Conservation (phyloP, 2,797 vertebrate genomes). For the Phaenicophaeus curvirostris region DNA sequence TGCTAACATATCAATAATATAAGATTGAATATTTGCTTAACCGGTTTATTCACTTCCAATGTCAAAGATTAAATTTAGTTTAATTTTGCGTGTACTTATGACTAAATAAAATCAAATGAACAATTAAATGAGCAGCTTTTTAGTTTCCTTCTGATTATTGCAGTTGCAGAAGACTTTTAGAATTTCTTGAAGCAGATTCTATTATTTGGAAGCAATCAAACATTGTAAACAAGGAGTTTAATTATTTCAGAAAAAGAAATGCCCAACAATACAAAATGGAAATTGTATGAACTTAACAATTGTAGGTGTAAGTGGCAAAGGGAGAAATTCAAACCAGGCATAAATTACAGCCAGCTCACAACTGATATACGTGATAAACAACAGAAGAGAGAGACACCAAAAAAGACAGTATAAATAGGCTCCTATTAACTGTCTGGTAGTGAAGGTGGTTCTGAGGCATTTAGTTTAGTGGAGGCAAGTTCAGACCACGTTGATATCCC, state of each 20-base stretch:
- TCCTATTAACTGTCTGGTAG: background rate
- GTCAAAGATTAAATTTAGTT: conserved; percentile 9
- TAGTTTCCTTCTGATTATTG: conserved; percentile 2
- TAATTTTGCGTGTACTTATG: conserved; percentile 13
- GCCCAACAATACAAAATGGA: background rate
- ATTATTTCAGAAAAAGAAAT: conserved; percentile 14
- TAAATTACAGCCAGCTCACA: background rate
- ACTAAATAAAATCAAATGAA: conserved; percentile 2
- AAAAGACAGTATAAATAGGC: background rate
- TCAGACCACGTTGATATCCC: background rate
- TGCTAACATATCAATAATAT: background rate
- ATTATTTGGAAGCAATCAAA: conserved; percentile 12
- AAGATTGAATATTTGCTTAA: background rate
- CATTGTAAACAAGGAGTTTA: background rate
- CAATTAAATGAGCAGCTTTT: background rate
- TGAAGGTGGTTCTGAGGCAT: background rate
- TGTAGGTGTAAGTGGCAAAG: background rate
- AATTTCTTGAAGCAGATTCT: conserved; percentile 11
- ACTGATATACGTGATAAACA: background rate
- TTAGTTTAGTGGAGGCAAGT: background rate
- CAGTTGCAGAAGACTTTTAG: background rate
- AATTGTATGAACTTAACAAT: background rate
- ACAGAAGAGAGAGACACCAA: background rate
- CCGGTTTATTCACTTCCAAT: background rate
- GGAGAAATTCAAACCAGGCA: background rate